Evolutionary conservation across 2,888 invertebrate genomes (phyloP).

Genomic region (Microplitis deprimator): DNA sequence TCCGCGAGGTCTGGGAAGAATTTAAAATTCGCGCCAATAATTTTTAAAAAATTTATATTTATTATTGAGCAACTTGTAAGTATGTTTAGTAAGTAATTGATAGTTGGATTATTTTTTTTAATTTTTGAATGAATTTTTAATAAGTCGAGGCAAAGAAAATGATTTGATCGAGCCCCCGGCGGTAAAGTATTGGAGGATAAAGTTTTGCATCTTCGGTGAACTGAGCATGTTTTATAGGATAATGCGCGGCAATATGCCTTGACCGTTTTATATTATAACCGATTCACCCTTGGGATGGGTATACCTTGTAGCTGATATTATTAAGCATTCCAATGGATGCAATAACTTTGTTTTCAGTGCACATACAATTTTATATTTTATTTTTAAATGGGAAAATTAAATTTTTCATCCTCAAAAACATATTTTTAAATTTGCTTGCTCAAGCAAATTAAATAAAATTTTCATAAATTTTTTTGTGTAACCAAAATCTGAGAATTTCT

Average conservation of each 20-base stretch:
- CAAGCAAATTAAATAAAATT: conserved; percentile 50
- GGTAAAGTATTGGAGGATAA: no score
- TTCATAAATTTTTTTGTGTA: conserved; percentile 21
- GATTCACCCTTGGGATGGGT: conserved; percentile 24
- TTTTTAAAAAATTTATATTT: not conserved
- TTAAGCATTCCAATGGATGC: conserved; percentile 69
- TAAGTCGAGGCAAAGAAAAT: no score
- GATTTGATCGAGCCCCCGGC: no score
- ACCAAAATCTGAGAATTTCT: no score
- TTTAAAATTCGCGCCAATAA: not conserved
- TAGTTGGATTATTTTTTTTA: no score
- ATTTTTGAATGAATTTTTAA: no score
- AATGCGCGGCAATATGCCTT: not conserved
- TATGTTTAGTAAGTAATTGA: no score
- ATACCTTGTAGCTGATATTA: conserved; percentile 56
- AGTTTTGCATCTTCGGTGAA: no score
- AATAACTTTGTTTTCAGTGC: conserved; percentile 66
- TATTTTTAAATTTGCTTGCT: conserved; percentile 51
- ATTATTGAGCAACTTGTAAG: no score
- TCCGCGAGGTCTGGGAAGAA: not conserved
- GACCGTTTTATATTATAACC: not conserved
- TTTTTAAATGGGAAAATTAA: conserved; percentile 41
- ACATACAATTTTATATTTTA: conserved; percentile 52
- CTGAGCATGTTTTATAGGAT: no score
- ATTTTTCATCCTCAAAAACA: not conserved